phyloP scores from a whole-genome alignment of 2,888 invertebrate genomes.

The Nemotelus nigrinus region DNA sequence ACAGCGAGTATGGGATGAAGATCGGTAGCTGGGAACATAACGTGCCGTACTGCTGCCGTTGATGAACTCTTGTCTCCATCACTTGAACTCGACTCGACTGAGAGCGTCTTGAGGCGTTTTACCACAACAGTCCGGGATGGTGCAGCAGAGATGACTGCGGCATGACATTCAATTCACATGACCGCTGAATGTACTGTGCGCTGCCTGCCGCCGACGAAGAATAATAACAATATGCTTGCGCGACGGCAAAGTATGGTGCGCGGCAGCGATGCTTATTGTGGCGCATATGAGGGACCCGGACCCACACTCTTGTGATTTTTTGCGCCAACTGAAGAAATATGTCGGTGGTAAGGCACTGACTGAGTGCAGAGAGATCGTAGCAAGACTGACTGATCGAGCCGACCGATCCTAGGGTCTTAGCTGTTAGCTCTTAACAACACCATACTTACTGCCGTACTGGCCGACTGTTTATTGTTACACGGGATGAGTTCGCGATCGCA shows the following conservation, averaged over 20 bases:
- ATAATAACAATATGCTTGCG: constrained; percentile 21
- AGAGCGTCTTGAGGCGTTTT: not conserved
- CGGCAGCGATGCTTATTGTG: constrained; percentile 24
- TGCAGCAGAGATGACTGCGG: not conserved
- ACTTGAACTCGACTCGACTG: not conserved
- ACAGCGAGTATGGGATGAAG: no score
- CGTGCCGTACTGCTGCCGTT: not conserved
- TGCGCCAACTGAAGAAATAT: not conserved
- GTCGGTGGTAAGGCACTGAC: constrained; percentile 40
- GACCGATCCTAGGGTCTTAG: constrained; percentile 39
- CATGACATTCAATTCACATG: not conserved
- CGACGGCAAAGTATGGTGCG: not conserved
- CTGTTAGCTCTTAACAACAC: not conserved
- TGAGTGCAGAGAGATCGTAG: not conserved
- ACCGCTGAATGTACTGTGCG: constrained; percentile 15
- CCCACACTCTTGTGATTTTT: constrained; percentile 29
- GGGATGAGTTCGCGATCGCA: constrained; percentile 48
- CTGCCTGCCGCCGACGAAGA: not conserved
- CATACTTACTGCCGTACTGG: constrained; percentile 7
- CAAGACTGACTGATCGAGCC: constrained; percentile 9
- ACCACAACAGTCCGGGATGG: no score
- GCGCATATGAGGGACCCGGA: constrained; percentile 26
- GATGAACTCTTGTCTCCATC: not conserved
- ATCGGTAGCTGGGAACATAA: no score
- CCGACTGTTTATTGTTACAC: constrained; percentile 44